A percentile compares a stretch with the other conserved stretches of the same genome.
These are phyloP conservation scores for Chironomus riparius DNA, from an alignment of 2,888 invertebrate genomes.

Conservation along the genomic window DNA sequence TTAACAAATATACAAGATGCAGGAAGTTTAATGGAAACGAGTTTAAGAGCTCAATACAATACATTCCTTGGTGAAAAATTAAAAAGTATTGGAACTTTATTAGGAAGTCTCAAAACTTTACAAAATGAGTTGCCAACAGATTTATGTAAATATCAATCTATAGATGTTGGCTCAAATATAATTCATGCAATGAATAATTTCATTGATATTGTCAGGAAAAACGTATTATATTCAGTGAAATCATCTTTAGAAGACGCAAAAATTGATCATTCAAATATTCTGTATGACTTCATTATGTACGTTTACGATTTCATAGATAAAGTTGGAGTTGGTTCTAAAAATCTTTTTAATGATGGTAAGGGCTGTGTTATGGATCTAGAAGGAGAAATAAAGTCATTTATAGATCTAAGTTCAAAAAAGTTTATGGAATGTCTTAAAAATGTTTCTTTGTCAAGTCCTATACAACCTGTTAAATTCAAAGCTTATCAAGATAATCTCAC, in stretches of 20 bases:
- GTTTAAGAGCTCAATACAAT: not conserved
- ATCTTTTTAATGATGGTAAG: not conserved
- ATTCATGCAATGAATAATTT: not conserved
- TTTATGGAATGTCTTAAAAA: not conserved
- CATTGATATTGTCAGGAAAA: not conserved
- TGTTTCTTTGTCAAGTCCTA: too few relatives aligned
- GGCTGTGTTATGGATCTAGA: not conserved
- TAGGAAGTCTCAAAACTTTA: not conserved
- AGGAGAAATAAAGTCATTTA: not conserved
- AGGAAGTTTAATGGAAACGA: not conserved
- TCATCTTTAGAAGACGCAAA: not conserved
- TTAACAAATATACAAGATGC: not conserved
- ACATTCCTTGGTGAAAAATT: not conserved
- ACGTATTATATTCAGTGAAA: not conserved
- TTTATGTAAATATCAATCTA: not conserved
- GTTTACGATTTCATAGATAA: not conserved
- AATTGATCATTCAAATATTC: not conserved
- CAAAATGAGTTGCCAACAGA: not conserved
- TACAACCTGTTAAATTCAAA: too few relatives aligned
- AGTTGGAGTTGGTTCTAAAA: not conserved
- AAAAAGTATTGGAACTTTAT: not conserved
- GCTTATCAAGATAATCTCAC: too few relatives aligned
- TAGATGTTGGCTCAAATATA: not conserved
- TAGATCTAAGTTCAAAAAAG: not conserved
- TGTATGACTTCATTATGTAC: not conserved